Base-by-base conservation (phyloP, 2,797 vertebrate genomes). In the Enteromius unitaeniatus region DNA sequence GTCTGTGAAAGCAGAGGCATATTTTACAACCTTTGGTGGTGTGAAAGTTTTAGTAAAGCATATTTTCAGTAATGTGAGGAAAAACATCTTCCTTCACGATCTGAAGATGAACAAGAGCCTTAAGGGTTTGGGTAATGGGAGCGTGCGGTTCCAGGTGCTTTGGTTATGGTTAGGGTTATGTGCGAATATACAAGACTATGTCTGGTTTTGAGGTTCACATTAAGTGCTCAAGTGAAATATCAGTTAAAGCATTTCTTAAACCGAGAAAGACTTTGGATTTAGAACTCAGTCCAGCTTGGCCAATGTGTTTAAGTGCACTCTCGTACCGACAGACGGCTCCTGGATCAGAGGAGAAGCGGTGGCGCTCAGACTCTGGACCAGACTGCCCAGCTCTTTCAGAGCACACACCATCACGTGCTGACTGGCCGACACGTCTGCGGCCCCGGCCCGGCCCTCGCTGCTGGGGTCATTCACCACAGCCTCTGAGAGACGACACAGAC, bases 361-460 rank as follows among this genome's bases (percentile, higher is more conserved):
- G 64, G 98, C 97, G 74, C 96, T 99, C 85, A 99, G 92, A 73
- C 98, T 99, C 91, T 98, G 98, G 70, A 99, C 97, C 85, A 99
- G 94, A 89, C 98, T 99, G 65, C 98, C 97, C 23, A 99, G 95
- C 79, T 99, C 98, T 87, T 99, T 97, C 0, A 99, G 95, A 3
- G 98, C 98, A 62, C 98, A 99, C 86, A 99, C 98, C 98, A 99
- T 99, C 31, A 99, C 97, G 0, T 99, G 98, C 91, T 99, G 98
- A 91, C 97, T 99, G 82, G 98, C 97, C 23, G 98, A 97, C 6
- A 99, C 96, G 70, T 99, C 98, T 0, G 97, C 96, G 14, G 96
- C 94, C 19, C 97, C 97, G 0, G 96, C 94, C 87, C 97, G 98
- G 90, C 97, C 99, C 91, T 99, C 98, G 26, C 95, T 95, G 64